Base-by-base conservation (phyloP, 2,797 vertebrate species). In the Hoplostethus mediterraneus region DNA sequence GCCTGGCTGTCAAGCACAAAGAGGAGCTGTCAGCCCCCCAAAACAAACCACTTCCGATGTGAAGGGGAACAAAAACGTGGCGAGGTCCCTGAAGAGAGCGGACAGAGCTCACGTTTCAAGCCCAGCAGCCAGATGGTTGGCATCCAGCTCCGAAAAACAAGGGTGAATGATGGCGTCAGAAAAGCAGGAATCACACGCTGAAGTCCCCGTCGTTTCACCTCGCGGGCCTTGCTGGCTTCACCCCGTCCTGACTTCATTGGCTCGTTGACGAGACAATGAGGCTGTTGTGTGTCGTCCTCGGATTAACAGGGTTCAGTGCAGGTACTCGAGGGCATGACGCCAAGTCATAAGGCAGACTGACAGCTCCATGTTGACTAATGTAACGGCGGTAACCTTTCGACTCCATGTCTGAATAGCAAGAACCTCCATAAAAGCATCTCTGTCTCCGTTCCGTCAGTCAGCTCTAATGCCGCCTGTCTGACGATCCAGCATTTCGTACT, bases 1-100 rank as follows among this genome's bases (percentile, higher is more conserved):
- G 84, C 85, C 87, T 82, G 62, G 63, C 85, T 86, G 77, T 77
- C 61, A 62, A 30, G 53, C 85, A 91, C 87, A 93, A 94, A 92
- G 89, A 65, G 69, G 31, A 53, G 81, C 85, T 91, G 88, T 93
- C 91, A 88, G 83, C 57, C 45, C 61, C 74, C 78, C 73, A 75
- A 85, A 92, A 94, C 85, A 87, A 94, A 93, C 85, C 81, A 89
- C 88, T 94, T 93, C 88, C 89, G 82, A 79, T 78, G 85, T 74
- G 54, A 69, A 57, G 77, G 64, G 51, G 65, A 40, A 92, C 81
- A 21, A 90, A 90, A 90, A 85, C 58, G 31, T 55, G 63, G 82
- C 79, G 42, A 78, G 79, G 63, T 73, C 76, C 47, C 73, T 56
- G 71, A 83, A 80, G 87, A 86, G 81, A 80, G 81, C 42, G 65